A percentile compares a stretch with the other conserved stretches of the same genome.
These are phyloP conservation scores for Macrophya annulata DNA, from an alignment of 2,888 invertebrate genomes.

Conservation along the genomic window DNA sequence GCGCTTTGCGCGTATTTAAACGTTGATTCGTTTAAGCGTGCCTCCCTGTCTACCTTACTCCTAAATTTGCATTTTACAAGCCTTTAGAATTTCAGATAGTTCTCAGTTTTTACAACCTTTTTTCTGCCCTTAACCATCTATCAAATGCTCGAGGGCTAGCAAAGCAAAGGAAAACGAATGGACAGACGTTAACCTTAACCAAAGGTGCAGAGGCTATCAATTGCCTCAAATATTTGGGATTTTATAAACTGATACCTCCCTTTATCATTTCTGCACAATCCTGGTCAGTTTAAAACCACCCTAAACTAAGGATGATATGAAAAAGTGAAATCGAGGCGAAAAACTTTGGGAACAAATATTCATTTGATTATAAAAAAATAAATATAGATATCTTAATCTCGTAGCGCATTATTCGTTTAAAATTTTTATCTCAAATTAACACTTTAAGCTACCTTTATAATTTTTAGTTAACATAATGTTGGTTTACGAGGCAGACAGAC, in stretches of 20 bases:
- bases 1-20: slow-evolving; percentile 19
- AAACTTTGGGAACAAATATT: too few species aligned
- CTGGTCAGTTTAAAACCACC: not conserved
- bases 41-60: not conserved
- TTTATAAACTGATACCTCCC: not conserved
- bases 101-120: slow-evolving; percentile 11
- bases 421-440: not conserved
- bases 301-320: not conserved
- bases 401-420: not conserved
- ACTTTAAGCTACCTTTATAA: not conserved
- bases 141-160: not conserved
- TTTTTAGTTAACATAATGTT: not conserved
- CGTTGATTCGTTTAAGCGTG: slow-evolving; percentile 42
- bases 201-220: not conserved
- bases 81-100: slow-evolving; percentile 33
- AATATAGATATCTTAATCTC: too few species aligned
- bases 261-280: not conserved
- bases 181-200: slow-evolving; percentile 14
- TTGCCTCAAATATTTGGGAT: slow-evolving; percentile 12
- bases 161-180: not conserved
- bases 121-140: not conserved
- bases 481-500: not conserved
- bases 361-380: too few species aligned
- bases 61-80: slow-evolving; percentile 52
- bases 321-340: not conserved